These are phyloP conservation scores for Lepidocolaptes lacrymiger DNA, from an alignment of 2,797 vertebrate species.

Conservation along the genomic window DNA sequence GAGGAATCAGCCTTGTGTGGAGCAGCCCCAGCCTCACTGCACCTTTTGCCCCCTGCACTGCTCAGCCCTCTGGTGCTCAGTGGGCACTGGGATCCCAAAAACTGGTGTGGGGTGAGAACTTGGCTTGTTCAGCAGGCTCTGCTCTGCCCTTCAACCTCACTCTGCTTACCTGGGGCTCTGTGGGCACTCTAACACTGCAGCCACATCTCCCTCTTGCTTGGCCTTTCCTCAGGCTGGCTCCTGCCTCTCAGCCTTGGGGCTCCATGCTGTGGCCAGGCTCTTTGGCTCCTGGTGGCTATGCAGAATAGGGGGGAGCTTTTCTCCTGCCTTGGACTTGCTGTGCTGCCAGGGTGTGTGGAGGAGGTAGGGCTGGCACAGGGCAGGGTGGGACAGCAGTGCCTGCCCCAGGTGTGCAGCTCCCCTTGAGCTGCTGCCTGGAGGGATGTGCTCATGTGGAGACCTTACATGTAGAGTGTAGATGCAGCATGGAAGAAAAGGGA, in stretches of 20 bases:
- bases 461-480: background rate
- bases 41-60: background rate
- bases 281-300: background rate
- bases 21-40: background rate
- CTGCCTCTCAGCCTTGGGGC: background rate
- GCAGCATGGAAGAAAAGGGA: background rate
- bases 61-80: background rate
- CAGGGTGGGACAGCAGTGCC: background rate
- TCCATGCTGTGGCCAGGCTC: background rate
- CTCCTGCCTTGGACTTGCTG: background rate
- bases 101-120: accelerated
- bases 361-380: background rate
- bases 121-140: background rate
- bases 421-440: background rate
- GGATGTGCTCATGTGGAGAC: background rate
- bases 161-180: background rate
- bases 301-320: background rate
- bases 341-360: background rate
- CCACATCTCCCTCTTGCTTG: background rate
- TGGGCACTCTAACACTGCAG: background rate
- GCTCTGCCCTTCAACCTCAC: background rate
- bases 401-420: background rate
- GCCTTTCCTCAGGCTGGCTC: background rate
- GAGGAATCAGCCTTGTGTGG: background rate
- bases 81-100: background rate